These are phyloP conservation scores for Lerista edwardsae DNA, from an alignment of 2,797 vertebrate genomes.

Conservation along the genomic window DNA sequence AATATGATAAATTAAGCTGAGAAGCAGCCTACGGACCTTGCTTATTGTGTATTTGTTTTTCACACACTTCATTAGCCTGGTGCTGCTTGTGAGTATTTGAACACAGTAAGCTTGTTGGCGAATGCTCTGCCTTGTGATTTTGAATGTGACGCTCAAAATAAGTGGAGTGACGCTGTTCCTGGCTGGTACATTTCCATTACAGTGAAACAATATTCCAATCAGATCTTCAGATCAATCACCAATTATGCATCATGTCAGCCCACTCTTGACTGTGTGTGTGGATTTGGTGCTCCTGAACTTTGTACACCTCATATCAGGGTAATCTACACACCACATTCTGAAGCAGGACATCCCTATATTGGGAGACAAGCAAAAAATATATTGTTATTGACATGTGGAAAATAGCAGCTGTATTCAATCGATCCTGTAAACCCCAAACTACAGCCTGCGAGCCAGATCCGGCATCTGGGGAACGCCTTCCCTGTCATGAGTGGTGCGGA, in stretches of 20 bases:
- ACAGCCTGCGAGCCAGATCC: too few relatives aligned
- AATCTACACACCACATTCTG: background rate
- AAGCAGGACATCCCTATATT: conserved; percentile 34
- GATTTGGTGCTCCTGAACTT: background rate
- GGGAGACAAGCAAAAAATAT: background rate
- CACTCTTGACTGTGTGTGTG: background rate
- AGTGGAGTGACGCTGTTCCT: conserved; percentile 37
- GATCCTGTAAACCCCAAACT: too few relatives aligned
- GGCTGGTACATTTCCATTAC: conserved; percentile 17
- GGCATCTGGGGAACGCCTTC: too few relatives aligned
- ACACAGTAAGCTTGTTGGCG: background rate
- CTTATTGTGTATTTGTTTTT: conserved; percentile 16
- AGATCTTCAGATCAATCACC: background rate
- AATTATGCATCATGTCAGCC: background rate
- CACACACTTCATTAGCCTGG: conserved; percentile 40
- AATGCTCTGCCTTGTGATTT: conserved; percentile 9
- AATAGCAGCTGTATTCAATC: too few relatives aligned
- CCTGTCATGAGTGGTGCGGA: too few relatives aligned
- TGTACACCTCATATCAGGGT: background rate
- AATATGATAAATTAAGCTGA: conserved; percentile 46
- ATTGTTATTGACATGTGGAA: too few relatives aligned
- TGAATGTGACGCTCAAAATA: too few relatives aligned
- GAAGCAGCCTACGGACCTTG: conserved; percentile 41
- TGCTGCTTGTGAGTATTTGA: background rate
- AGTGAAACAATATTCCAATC: background rate